Conservation (phyloP, 2,113 vertebrate genomes). For the Pituophis catenifer region DNA sequence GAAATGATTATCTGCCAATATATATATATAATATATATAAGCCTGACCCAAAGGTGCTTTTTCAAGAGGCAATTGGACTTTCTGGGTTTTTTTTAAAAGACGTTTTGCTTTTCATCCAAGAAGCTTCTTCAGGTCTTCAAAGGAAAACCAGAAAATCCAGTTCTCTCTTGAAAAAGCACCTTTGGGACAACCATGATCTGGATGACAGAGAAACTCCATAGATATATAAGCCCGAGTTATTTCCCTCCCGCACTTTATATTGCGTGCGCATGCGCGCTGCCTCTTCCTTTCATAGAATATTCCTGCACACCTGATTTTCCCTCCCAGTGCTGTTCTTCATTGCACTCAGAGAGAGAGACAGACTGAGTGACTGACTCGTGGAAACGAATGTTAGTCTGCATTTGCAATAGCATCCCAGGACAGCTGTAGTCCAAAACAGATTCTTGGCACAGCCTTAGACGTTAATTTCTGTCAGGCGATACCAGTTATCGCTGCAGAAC, state of each 20-base stretch:
- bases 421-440: not conserved
- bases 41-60: no score
- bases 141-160: no score
- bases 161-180: no score
- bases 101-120: no score
- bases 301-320: not conserved
- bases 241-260: not conserved
- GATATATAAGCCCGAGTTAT: no score
- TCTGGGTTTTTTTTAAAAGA: no score
- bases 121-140: no score
- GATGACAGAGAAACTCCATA: not conserved
- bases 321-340: not conserved
- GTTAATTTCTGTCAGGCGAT: not conserved
- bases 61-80: no score
- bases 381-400: not conserved
- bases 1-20: not conserved
- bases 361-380: no score
- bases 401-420: not conserved
- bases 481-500: not conserved
- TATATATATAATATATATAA: not conserved
- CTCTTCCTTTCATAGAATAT: not conserved
- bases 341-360: not conserved
- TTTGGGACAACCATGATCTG: no score
- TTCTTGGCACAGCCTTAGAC: no score
- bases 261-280: not conserved